Evolutionary conservation across 2,797 vertebrate species (phyloP), one percentile per base, ranked within the genome.

Genomic region (Syngnathus rostellatus): DNA sequence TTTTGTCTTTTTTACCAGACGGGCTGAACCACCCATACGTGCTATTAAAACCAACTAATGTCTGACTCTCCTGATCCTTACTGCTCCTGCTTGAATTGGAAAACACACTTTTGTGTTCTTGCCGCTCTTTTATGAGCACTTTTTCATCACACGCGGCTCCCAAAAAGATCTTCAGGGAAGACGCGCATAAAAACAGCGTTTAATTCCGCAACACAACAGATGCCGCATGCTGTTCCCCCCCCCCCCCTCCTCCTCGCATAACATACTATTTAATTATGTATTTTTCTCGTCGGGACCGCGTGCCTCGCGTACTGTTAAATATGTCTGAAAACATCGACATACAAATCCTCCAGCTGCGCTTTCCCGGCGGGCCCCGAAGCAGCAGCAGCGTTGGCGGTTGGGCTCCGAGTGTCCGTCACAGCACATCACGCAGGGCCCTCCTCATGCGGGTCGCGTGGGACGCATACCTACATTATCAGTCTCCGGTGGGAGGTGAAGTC

Each of bases 21-120:
- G 45, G 66, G 72, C 66, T 54, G 67, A 67, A 62, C 82, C 75
- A 85, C 85, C 77, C 83, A 79, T 58, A 78, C 73, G 74, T 82
- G 77, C 77, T 72, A 75, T 85, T 81, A 77, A 72, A 73, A 65
- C 59, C 71, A 71, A 80, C 75, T 72, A 85, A 81, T 81, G 70
- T 74, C 73, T 80, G 67, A 73, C 67, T 80, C 63, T 79, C 68
- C 65, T 70, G 73, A 71, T 67, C 72, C 64, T 68, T 74, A 10
- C 68, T 74, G 37, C 59, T 72, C 64, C 72, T 63, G 12, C 54
- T 57, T 10, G 25, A 37, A 58, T 38, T 12, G 14, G 31, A 38
- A 58, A 58, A 37, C 65, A 63, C 37, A 63, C 25, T 66, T 78
- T 8, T 11, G n/a, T 4, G n/a, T 6, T 31, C 14, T 5, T 12